These are phyloP conservation scores for Euschistus heros DNA, from an alignment of 1,140 invertebrate species.

Conservation along the genomic window DNA sequence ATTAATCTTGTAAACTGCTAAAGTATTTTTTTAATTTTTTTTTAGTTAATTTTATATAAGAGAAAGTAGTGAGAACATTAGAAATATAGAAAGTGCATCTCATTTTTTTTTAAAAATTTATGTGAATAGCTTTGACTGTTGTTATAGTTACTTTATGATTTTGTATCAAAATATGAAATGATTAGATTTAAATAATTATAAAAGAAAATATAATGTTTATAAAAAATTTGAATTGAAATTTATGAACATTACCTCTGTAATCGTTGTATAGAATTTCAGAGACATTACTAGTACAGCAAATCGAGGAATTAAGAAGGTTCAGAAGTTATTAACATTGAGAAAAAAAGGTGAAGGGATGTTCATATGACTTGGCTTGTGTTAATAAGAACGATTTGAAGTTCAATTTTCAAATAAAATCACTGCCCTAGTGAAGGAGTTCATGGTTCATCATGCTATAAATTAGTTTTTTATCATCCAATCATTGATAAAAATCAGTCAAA, in stretches of 20 bases:
- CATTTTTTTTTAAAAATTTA: constrained; percentile 7
- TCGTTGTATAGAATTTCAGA: neutral
- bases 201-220: neutral
- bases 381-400: neutral
- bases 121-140: constrained; percentile 13
- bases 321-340: neutral
- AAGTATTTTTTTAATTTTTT: neutral
- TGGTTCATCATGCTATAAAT: neutral
- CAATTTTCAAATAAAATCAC: neutral
- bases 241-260: neutral
- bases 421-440: neutral
- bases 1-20: constrained; percentile 3
- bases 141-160: neutral
- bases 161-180: neutral
- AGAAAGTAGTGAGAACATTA: neutral
- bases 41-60: neutral
- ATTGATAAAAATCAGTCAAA: neutral
- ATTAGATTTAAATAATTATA: neutral
- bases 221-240: neutral
- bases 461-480: neutral
- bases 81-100: neutral
- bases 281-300: neutral
- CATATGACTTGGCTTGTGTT: neutral
- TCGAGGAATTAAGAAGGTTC: neutral
- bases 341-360: neutral